Evolutionary conservation across 2,888 invertebrate genomes (phyloP).

Genomic region (Matsumyia berberina): DNA sequence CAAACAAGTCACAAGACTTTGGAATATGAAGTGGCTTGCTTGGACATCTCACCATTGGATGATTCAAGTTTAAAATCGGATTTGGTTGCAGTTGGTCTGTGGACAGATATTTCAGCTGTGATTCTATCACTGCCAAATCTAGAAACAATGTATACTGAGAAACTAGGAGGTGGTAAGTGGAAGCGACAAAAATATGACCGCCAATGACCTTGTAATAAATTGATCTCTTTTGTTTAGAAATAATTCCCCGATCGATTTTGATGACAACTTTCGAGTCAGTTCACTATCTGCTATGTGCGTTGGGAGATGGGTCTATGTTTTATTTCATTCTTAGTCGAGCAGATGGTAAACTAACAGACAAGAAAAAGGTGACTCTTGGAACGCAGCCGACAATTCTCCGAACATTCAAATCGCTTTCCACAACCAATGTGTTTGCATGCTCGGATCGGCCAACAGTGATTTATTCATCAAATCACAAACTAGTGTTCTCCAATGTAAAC

Average conservation of each 20-base stretch:
- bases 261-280: conserved; percentile 97
- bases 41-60: conserved; percentile 94
- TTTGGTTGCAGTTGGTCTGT: conserved; percentile 95
- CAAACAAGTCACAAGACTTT: conserved; percentile 89
- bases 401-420: conserved; percentile 94
- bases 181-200: no score
- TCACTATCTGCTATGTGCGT: conserved; percentile 94
- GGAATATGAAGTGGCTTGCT: conserved; percentile 97
- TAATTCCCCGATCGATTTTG: conserved; percentile 97
- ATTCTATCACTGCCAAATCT: conserved; percentile 93
- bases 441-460: conserved; percentile 99
- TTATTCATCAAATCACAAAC: conserved; percentile 99
- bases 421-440: conserved; percentile 99
- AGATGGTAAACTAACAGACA: conserved; percentile 91
- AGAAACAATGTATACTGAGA: conserved; percentile 92
- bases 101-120: conserved; percentile 98
- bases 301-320: conserved; percentile 99
- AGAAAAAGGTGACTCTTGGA: conserved; percentile 97
- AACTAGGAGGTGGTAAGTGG: conserved; percentile 89
- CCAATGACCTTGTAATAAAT: no score
- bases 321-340: conserved; percentile 94
- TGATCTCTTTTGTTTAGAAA: conserved; percentile 87
- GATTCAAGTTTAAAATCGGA: conserved; percentile 87
- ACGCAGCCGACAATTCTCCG: conserved; percentile 98
- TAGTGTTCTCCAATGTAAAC: conserved; percentile 99